Base-by-base conservation (phyloP, 1,140 invertebrate species). In the Acyrthosiphon pisum region DNA sequence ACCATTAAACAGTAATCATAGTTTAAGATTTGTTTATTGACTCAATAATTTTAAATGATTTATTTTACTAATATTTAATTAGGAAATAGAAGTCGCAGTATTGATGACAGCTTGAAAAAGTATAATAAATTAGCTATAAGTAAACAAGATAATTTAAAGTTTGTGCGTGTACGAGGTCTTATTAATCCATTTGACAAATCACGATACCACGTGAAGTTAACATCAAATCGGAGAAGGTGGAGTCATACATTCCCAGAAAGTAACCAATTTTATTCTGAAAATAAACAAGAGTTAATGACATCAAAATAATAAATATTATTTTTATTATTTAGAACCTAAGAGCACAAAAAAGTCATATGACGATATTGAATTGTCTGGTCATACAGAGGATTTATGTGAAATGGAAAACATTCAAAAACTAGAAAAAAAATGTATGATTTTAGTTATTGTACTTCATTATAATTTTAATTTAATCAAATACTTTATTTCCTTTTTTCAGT, bases 171-270 rank as follows among this genome's bases (percentile, higher is more conserved):
- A 11, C 95, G 97, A 93, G 97, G 97, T 6, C 95, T 98, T 20
- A 98, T 99, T 93, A 99, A 99, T 96, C 99, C 99, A 1, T 99
- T 99, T 95, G 98, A 99, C 95, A 99, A 99, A 0, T 99, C 98
- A 0, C 98, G 99, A 95, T 98, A 99, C 93, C 98, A 98, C 56
- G 98, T 99, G 91, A 99, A 99, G 95, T 95, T 99, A 87, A 99
- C 99, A 1, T 99, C 99, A 88, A 99, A 99, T 95, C 96, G 99
- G 89, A 96, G 99, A 88, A 96, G 99, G 91, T 99, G 99, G 99
- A 99, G 99, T 14, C 99, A 99, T 95, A 99, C 99, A 94, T 99
- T 99, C 95, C 99, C 99, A 8, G 98, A 99, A 96, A 98, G 97
- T 97, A 94, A 95, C 44, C 6, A 56, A 48, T 93, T 84, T 90